Base-by-base conservation (phyloP, 2,888 invertebrate genomes). In the Phragmatobia fuliginosa region DNA sequence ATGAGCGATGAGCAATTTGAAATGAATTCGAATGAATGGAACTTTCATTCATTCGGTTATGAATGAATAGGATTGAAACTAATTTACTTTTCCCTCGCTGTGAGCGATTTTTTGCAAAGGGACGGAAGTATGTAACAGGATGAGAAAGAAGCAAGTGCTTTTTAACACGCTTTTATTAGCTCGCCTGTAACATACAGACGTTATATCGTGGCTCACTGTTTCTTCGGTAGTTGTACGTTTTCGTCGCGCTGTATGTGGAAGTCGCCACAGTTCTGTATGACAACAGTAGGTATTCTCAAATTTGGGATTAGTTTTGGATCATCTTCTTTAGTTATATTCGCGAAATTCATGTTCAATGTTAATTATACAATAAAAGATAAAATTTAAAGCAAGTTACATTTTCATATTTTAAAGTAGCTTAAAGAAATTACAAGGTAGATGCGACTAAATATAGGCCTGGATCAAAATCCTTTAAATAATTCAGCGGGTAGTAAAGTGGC, bases 381-480 rank as follows among this genome's bases (percentile, higher is more conserved):
- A n/a, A n/a, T n/a, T n/a, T n/a, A n/a, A n/a, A n/a, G n/a, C n/a
- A n/a, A n/a, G n/a, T n/a, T n/a, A n/a, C 38, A 16, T 28, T 52
- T 25, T 38, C 3, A 38, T 38, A 16, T 38, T 38, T 36, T n/a
- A 52, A 36, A 58, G 58, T 65, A 58, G 31, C 31, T 21, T 31
- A 18, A 18, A 41, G 33, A 36, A 56, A 56, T 56, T 58, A 65
- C 25, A 56, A 36, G 28, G 7, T 25, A 18, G 6, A 18, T 32
- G 25, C 41, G 21, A 66, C 52, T 52, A 67, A 67, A 67, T 67
- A 62, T 56, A 62, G 11, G n/a, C 16, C 10, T 49, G 21, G 31
- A 58, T 6, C 38, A 59, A 36, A 56, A 52, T 66, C 56, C 66
- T 62, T 58, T 70, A 62, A 78, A 68, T 80, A 77, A 79, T 79